Percentiles rank a stretch among this genome's conserved stretches.
Evolutionary conservation across 2,888 invertebrate species (phyloP).

Genomic region (Lissonota sp.): DNA sequence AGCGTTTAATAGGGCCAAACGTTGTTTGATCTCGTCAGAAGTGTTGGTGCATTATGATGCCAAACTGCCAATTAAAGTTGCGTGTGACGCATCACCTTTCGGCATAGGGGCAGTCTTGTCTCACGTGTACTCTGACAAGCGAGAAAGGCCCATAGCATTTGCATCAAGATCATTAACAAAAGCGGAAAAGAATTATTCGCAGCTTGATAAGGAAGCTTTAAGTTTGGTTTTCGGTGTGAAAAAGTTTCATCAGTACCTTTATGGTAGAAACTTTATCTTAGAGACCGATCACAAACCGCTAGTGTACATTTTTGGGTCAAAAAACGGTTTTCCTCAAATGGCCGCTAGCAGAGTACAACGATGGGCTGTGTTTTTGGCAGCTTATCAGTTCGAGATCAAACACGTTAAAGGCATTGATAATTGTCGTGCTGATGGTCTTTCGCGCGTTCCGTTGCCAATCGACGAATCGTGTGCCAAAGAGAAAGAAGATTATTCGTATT

Average conservation of each 20-base stretch:
- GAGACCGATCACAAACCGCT: conserved; percentile 71
- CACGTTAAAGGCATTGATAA: conserved; percentile 55
- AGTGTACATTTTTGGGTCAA: conserved; percentile 61
- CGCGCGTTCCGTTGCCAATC: conserved; percentile 49
- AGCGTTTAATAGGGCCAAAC: conserved; percentile 28
- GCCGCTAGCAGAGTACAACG: conserved; percentile 68
- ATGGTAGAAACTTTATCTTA: conserved; percentile 64
- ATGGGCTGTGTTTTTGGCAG: conserved; percentile 67
- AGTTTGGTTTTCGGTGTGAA: conserved; percentile 67
- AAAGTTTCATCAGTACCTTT: conserved; percentile 68
- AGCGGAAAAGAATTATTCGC: conserved; percentile 47
- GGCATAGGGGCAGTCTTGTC: conserved; percentile 49
- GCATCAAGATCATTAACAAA: conserved; percentile 59
- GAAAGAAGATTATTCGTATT: conserved; percentile 14
- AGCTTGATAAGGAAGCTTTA: conserved; percentile 68
- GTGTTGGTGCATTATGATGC: conserved; percentile 51
- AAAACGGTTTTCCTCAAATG: conserved; percentile 62
- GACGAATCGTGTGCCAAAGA: not conserved
- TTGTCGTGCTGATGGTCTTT: conserved; percentile 67
- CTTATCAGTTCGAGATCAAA: conserved; percentile 65
- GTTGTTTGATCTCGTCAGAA: conserved; percentile 2
- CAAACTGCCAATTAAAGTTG: conserved; percentile 12
- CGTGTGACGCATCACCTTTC: conserved; percentile 48
- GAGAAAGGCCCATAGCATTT: conserved; percentile 65
- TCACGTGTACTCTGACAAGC: conserved; percentile 47